Percentiles rank a stretch among this genome's conserved stretches.
These are phyloP conservation scores for Caloenas nicobarica DNA, from an alignment of 2,113 vertebrate species.

Conservation along the genomic window DNA sequence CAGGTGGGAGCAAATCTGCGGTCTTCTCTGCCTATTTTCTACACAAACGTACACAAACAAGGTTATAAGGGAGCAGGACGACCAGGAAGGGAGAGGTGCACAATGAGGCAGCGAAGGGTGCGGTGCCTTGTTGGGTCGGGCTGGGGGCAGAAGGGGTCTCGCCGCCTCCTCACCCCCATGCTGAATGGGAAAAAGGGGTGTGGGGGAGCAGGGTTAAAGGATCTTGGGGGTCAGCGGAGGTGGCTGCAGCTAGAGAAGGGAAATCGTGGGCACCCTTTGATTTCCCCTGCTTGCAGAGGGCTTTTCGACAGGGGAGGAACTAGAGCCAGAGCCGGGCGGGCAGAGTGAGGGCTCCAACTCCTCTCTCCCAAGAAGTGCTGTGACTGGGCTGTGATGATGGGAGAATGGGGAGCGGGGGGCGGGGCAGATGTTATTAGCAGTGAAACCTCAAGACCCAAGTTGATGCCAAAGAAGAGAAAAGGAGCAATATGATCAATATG, in stretches of 20 bases:
- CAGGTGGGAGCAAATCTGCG: neutral
- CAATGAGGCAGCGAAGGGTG: neutral
- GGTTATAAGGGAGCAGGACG: neutral
- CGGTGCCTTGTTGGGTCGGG: fast-evolving
- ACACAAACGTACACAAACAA: neutral
- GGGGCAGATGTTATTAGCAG: neutral
- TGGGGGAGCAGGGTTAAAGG: neutral
- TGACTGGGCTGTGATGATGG: neutral
- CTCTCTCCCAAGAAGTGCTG: neutral
- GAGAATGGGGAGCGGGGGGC: neutral
- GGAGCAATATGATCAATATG: slow-evolving; percentile 88
- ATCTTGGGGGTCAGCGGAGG: neutral
- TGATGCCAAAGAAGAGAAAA: slow-evolving; percentile 68
- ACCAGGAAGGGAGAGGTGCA: neutral
- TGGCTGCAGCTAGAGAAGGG: neutral
- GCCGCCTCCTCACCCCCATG: neutral
- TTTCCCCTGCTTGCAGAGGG: neutral
- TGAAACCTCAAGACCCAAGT: slow-evolving; percentile 60
- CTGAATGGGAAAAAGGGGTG: neutral
- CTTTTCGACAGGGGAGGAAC: neutral
- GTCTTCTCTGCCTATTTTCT: neutral
- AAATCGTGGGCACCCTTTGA: neutral
- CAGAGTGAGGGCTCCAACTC: neutral
- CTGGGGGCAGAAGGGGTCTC: neutral
- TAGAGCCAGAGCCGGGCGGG: neutral